Evolutionary conservation across 2,888 invertebrate species (phyloP).

Genomic region (Xestia c-nigrum): DNA sequence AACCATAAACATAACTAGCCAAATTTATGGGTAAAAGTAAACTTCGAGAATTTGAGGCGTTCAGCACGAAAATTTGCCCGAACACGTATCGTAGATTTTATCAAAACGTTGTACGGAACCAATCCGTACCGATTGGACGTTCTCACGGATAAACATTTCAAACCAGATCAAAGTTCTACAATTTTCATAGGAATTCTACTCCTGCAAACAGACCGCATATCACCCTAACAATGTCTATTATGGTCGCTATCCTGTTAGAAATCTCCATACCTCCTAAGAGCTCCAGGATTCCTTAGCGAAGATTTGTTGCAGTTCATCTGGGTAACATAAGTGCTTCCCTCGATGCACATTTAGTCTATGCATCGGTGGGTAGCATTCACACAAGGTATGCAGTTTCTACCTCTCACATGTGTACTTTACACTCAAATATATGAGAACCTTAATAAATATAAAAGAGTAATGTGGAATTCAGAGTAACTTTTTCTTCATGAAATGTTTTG

Average conservation of each 20-base stretch:
- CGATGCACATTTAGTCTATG: constrained; percentile 56
- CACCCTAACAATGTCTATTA: constrained; percentile 29
- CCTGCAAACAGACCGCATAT: constrained; percentile 8
- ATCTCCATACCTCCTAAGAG: constrained; percentile 48
- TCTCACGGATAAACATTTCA: constrained; percentile 2
- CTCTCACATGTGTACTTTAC: constrained; percentile 26
- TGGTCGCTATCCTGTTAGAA: constrained; percentile 28
- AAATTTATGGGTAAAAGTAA: too few species aligned
- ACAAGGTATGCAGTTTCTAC: constrained; percentile 20
- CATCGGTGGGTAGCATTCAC: constrained; percentile 43
- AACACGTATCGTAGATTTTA: not conserved
- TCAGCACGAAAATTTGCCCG: not conserved
- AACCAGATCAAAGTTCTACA: constrained; percentile 11
- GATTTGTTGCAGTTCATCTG: constrained; percentile 60
- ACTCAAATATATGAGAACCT: constrained; percentile 27
- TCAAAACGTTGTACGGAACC: not conserved
- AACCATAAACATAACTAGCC: too few species aligned
- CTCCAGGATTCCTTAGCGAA: constrained; percentile 54
- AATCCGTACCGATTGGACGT: not conserved
- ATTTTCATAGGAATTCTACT: constrained; percentile 19
- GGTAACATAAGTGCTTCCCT: constrained; percentile 59
- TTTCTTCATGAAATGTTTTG: constrained; percentile 11
- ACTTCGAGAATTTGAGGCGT: not conserved
- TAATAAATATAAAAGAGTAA: constrained; percentile 29
- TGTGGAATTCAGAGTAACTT: constrained; percentile 11